phyloP scores from a whole-genome alignment of 2,888 invertebrate species.

The Polydrusus tereticollis region DNA sequence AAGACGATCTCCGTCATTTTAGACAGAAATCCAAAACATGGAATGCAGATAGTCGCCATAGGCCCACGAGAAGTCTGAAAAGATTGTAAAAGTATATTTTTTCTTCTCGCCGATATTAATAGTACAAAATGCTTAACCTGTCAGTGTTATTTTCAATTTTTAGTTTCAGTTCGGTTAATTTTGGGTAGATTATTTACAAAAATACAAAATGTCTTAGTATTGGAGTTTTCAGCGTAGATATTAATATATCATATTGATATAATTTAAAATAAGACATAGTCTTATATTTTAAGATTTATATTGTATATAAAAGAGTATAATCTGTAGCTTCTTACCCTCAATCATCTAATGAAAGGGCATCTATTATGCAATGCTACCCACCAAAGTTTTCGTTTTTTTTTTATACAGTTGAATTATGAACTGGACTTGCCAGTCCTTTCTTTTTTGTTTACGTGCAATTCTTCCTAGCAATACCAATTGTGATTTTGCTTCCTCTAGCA shows the following conservation, averaged over 20 bases:
- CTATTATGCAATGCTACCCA: conserved; percentile 61
- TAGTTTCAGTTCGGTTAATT: conserved; percentile 13
- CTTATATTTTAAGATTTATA: conserved; percentile 35
- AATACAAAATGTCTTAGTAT: conserved; percentile 8
- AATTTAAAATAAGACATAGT: conserved; percentile 23
- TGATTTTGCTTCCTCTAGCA: conserved; percentile 54
- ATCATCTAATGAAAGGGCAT: conserved; percentile 56
- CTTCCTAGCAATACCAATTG: conserved; percentile 60
- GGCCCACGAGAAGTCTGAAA: conserved; percentile 49
- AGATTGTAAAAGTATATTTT: conserved; percentile 48
- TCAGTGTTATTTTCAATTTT: conserved; percentile 15
- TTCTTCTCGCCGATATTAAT: conserved; percentile 26
- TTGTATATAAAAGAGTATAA: conserved; percentile 37
- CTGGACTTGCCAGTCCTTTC: conserved; percentile 48
- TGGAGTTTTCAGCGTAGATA: conserved; percentile 27
- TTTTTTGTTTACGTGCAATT: conserved; percentile 61
- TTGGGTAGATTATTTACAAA: conserved; percentile 8
- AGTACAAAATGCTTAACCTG: conserved; percentile 42
- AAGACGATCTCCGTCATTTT: conserved; percentile 79
- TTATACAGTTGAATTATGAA: conserved; percentile 51
- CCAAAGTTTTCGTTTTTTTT: conserved; percentile 60
- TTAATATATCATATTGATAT: conserved; percentile 50
- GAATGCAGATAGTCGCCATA: conserved; percentile 68
- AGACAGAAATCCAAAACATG: conserved; percentile 83
- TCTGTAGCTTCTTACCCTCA: conserved; percentile 50